phyloP scores from a whole-genome alignment of 2,888 invertebrate species.

The Pasiphila rectangulata region DNA sequence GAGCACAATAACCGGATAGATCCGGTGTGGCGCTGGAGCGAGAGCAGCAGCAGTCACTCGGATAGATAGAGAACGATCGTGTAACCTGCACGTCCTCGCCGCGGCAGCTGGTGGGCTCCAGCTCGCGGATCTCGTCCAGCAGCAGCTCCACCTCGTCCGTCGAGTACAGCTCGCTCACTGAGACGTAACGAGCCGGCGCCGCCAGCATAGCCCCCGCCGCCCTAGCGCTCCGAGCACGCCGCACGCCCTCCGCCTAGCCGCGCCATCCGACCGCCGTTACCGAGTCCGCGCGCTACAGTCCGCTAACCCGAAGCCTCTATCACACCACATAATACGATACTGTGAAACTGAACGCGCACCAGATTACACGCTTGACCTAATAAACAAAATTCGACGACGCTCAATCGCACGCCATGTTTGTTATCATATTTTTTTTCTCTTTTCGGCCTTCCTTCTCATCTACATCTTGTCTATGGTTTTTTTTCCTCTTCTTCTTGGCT shows the following conservation, averaged over 20 bases:
- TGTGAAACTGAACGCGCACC: constrained; percentile 33
- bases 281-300: constrained; percentile 56
- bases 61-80: too few relatives aligned
- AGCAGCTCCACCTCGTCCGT: constrained; percentile 80
- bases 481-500: too few relatives aligned
- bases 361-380: constrained; percentile 41
- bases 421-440: constrained; percentile 55
- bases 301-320: constrained; percentile 46
- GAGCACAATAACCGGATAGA: too few relatives aligned
- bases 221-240: constrained; percentile 24
- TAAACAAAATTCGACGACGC: constrained; percentile 61
- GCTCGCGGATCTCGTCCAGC: constrained; percentile 77
- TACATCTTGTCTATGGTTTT: constrained; percentile 7
- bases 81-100: constrained; percentile 72
- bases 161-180: constrained; percentile 78
- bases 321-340: constrained; percentile 58
- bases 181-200: constrained; percentile 78
- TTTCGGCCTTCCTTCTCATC: constrained; percentile 3
- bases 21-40: too few relatives aligned
- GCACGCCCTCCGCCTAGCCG: constrained; percentile 9
- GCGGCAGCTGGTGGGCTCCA: constrained; percentile 77
- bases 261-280: constrained; percentile 36
- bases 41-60: too few relatives aligned
- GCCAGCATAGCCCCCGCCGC: constrained; percentile 73
- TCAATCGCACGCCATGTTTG: constrained; percentile 71